These are phyloP conservation scores for Linnaemya vulpina DNA, from an alignment of 2,888 invertebrate genomes.

Conservation along the genomic window DNA sequence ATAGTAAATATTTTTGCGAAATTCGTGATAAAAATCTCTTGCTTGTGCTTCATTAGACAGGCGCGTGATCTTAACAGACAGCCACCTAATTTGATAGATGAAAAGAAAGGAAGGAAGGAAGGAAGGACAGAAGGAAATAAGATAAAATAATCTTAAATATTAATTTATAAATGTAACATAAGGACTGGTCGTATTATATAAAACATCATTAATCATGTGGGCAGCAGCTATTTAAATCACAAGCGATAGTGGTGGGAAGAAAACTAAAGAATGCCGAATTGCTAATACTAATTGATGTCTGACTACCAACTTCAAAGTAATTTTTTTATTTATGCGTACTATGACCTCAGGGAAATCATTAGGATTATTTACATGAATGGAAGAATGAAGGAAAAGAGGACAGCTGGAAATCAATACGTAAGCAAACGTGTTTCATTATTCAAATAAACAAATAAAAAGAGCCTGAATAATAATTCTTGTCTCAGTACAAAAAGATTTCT, in stretches of 20 bases:
- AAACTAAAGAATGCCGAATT: background rate
- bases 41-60: too few relatives aligned
- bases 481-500: background rate
- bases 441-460: background rate
- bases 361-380: slow-evolving; percentile 10
- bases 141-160: background rate
- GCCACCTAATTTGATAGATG: too few relatives aligned
- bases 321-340: slow-evolving; percentile 31
- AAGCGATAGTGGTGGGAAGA: background rate
- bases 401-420: slow-evolving; percentile 5
- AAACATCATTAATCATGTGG: background rate
- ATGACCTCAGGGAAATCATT: slow-evolving; percentile 9
- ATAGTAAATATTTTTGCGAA: too few relatives aligned
- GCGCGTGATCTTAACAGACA: too few relatives aligned
- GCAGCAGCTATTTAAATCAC: background rate
- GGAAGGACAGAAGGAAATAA: too few relatives aligned
- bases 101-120: too few relatives aligned
- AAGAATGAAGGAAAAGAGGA: slow-evolving; percentile 1
- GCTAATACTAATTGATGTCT: slow-evolving; percentile 53
- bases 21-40: too few relatives aligned
- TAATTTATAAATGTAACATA: background rate
- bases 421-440: background rate
- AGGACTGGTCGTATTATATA: background rate
- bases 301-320: slow-evolving; percentile 10
- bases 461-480: too few relatives aligned